Evolutionary conservation across 2,113 vertebrate species (phyloP).

Genomic region (Dipodomys merriami): DNA sequence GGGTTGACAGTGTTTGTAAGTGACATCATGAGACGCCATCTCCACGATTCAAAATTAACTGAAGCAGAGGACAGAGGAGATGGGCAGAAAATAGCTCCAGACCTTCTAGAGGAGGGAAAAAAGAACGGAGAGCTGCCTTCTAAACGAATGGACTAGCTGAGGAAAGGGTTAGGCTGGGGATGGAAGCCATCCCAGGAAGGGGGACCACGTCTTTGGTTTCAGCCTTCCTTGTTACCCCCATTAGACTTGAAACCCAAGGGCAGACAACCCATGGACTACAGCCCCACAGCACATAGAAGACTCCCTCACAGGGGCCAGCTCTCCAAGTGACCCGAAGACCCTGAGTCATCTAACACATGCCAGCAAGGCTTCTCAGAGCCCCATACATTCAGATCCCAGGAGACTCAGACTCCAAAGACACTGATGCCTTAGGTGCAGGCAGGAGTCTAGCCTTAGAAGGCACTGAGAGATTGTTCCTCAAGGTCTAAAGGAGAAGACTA

Average conservation of each 20-base stretch:
- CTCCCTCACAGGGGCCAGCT: neutral
- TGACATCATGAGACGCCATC: neutral
- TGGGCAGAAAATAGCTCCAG: neutral
- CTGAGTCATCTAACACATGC: accelerated
- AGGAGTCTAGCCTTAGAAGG: neutral
- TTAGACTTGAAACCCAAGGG: neutral
- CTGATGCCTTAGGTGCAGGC: neutral
- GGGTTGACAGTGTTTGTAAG: neutral
- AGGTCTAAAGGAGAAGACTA: neutral
- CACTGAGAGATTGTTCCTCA: neutral
- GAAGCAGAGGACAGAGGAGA: neutral
- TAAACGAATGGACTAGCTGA: neutral
- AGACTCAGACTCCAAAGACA: neutral
- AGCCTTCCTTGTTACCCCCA: neutral
- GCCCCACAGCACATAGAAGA: neutral
- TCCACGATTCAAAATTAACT: neutral
- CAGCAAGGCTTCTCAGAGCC: too few species aligned
- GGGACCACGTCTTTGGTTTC: neutral
- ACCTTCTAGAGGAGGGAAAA: neutral
- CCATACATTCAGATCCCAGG: accelerated
- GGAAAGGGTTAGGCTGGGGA: neutral
- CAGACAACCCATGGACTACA: neutral
- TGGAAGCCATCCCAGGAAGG: neutral
- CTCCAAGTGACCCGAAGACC: neutral
- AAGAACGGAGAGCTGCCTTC: neutral